Base-by-base conservation (phyloP, 2,888 invertebrate species). In the Scelioninae gen. 2 region DNA sequence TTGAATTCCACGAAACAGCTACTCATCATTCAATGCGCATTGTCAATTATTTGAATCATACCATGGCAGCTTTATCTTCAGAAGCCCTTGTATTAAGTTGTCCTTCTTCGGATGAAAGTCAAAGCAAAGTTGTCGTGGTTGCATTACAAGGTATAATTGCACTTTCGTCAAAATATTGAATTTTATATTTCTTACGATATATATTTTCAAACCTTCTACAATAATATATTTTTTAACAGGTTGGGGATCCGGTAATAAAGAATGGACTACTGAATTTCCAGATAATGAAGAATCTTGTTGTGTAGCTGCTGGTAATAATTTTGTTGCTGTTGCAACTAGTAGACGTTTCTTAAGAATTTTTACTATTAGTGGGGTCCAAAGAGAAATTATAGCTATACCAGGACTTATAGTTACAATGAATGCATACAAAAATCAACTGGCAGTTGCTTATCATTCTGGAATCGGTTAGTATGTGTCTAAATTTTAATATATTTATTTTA, bases 1-100 rank as follows among this genome's bases (percentile, higher is more conserved):
- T 98, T 0, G 97, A 97, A 85, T 99, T 98, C 86, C 97, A 98
- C 80, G 97, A 99, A 86, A 90, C 93, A 0, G 91, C 92, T 52
- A 88, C 95, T 9, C 97, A 98, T 84, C 96, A 96, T 82, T 92
- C 95, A 16, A 91, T 98, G 84, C 95, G 96, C 83, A 89, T 98
- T 76, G 92, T 92, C 80, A 98, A 99, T 87, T 92, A 92, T 81
- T 87, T 92, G 37, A 92, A 92, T 75, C 96, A 97, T 86, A 92
- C 92, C 0, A 91, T 98, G 90, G 98, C 95, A 7, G 93, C 95
- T 70, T 86, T 99, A 60, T 96, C 96, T 5, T 87, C 90, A 0
- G 90, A 93, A 69, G 95, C 94, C 6, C 87, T 97, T 1, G 93
- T 93, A 0, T 87, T 97, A 72, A 95, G 95, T 2, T 87, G 92